Evolutionary conservation across 2,113 vertebrate genomes (phyloP), one percentile per base, ranked within the genome.

Genomic region (Melospiza melodia): DNA sequence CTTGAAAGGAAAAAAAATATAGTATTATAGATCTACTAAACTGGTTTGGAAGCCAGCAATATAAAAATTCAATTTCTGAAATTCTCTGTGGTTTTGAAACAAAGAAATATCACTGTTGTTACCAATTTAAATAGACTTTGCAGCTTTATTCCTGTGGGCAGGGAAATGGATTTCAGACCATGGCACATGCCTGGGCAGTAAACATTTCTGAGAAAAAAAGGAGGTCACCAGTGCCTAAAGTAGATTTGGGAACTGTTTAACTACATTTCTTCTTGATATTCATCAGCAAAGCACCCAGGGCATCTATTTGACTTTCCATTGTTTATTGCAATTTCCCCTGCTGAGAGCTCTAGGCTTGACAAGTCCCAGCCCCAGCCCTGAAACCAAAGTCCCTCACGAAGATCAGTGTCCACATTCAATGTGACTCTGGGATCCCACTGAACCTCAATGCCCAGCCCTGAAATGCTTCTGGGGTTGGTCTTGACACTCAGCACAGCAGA

Each of bases 371-470:
- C 48, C 19, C 4, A 69, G 62, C 66, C 81, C 81, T 58, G 58
- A 21, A 69, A 78, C 12, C 59, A 41, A 43, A 74, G 52, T 12
- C 18, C 16, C 46, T 61, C 49, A 28, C 73, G 8, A 43, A 25
- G 44, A 49, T 37, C 5, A 57, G 55, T 0, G 4, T 7, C 80
- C 63, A 46, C 37, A 8, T 11, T 21, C 0, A 0, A 4, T 21
- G 58, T 11, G 37, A 39, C 67, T 37, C 22, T 20, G 37, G 57
- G 61, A 63, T 15, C 68, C 3, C 9, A 46, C 41, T 0, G 21
- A 68, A 9, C 3, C 48, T 31, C 75, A 30, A 5, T 1, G 6
- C 31, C 15, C 72, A 51, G 33, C 1, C 7, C 51, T 62, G 49
- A 87, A 89, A 89, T 1, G 20, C 39, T 78, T 22, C 66, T 61